A percentile compares a stretch with the other conserved stretches of the same genome.
These are phyloP conservation scores for Agelas oroides DNA, from an alignment of 37 sponge, comb jelly and placozoan genomes.

Conservation along the genomic window DNA sequence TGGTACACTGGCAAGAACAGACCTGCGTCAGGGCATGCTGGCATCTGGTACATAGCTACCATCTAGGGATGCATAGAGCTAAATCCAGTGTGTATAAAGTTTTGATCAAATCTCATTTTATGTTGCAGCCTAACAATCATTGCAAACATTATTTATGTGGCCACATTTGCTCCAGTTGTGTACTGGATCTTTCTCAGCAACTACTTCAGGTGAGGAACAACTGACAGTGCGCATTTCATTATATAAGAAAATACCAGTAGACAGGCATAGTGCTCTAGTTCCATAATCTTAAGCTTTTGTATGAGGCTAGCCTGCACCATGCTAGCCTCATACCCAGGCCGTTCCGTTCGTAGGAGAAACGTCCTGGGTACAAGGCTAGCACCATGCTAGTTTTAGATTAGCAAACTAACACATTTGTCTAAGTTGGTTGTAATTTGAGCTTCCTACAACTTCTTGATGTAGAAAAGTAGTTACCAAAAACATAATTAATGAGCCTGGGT, in stretches of 20 bases:
- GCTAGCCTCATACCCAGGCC: no score
- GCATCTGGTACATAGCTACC: constrained; percentile 57
- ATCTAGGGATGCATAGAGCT: no score
- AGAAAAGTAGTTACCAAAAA: no score
- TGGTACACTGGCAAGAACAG: constrained; percentile 46
- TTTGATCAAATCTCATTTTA: background rate
- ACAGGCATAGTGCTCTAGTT: background rate
- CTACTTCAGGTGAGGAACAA: constrained; percentile 65
- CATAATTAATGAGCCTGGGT: no score
- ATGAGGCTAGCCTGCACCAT: no score
- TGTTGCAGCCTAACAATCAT: constrained; percentile 50
- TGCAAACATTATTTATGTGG: constrained; percentile 61
- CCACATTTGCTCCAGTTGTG: constrained; percentile 75
- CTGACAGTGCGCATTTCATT: background rate
- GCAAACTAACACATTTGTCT: no score
- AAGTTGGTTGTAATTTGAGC: no score
- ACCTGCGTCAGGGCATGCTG: constrained; percentile 30
- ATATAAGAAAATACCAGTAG: background rate
- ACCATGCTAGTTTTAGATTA: no score
- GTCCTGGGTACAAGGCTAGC: background rate
- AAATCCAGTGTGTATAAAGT: background rate
- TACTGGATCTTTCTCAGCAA: constrained; percentile 86
- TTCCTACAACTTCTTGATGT: no score
- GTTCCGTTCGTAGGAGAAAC: background rate
- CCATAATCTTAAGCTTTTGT: background rate